Base-by-base conservation (phyloP, 2,888 invertebrate species). In the Smittia aterrima region DNA sequence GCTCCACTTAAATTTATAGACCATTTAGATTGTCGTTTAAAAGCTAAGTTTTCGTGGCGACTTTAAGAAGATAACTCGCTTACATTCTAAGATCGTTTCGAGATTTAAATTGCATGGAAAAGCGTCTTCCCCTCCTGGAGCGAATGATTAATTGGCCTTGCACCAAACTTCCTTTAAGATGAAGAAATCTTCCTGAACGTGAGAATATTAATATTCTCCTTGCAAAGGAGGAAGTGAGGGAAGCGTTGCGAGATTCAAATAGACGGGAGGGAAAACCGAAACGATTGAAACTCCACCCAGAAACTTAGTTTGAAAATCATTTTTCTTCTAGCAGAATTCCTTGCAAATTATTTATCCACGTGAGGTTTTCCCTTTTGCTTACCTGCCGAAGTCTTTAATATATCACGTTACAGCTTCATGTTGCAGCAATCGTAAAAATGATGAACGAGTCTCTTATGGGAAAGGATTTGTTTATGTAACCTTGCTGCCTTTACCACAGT, bases 131-230 rank as follows among this genome's bases (percentile, higher is more conserved):
- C 13, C 58, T 58, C 25, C 27, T 64, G 18, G 9, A 20, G 22
- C 27, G 18, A 64, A 64, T 64, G 64, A 64, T 64, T 64, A 64
- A 64, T 64, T 64, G 64, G 24, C 25, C 64, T 6, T 64, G 64
- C 25, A 64, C 20, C 3, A 64, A 64, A 58, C 7, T 58, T 20
- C 22, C 58, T 22, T 58, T 3, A 22, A 58, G 22, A 58, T n/a
- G 47, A n/a, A n/a, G 47, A 16, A 18, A 20, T 18, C 18, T 64
- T 64, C 25, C 1, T 27, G 20, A 64, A 64, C 64, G 64, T 64
- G 64, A 64, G 64, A 64, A 25, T 64, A 64, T 64, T 64, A 64
- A 64, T 64, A 64, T 25, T 64, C 64, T 64, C 27, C 13, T 7
- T 64, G 64, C 64, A 64, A 24, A 47, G 22, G 27, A 4, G 64